phyloP scores from a whole-genome alignment of 2,888 invertebrate genomes.

The Lampropteryx suffumata region DNA sequence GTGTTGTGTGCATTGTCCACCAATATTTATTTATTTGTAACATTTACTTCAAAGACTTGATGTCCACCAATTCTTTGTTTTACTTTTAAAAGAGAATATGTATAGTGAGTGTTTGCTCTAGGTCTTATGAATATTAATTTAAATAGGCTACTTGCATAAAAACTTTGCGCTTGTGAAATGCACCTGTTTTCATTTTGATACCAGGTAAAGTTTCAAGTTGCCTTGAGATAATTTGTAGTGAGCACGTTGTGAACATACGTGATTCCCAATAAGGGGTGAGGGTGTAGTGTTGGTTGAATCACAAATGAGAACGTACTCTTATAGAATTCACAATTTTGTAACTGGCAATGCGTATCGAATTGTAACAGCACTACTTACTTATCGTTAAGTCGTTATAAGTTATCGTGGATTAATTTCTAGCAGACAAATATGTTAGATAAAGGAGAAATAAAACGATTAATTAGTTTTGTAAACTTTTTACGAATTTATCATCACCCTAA shows the following conservation, averaged over 20 bases:
- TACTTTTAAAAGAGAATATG: too few relatives aligned
- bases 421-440: too few relatives aligned
- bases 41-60: too few relatives aligned
- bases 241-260: background rate
- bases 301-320: constrained; percentile 15
- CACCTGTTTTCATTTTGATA: background rate
- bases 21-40: too few relatives aligned
- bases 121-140: too few relatives aligned
- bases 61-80: too few relatives aligned
- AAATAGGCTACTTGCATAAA: too few relatives aligned
- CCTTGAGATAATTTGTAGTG: background rate
- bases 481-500: background rate
- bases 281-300: constrained; percentile 19
- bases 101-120: too few relatives aligned
- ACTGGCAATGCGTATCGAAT: background rate
- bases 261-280: background rate
- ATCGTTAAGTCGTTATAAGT: too few relatives aligned
- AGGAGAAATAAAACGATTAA: background rate
- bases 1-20: too few relatives aligned
- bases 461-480: background rate
- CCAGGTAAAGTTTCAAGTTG: background rate
- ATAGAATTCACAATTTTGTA: constrained; percentile 19
- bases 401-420: too few relatives aligned
- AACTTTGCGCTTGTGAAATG: background rate
- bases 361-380: background rate